These are phyloP conservation scores for Eupithecia subumbrata DNA, from an alignment of 2,888 invertebrate genomes.

Conservation along the genomic window DNA sequence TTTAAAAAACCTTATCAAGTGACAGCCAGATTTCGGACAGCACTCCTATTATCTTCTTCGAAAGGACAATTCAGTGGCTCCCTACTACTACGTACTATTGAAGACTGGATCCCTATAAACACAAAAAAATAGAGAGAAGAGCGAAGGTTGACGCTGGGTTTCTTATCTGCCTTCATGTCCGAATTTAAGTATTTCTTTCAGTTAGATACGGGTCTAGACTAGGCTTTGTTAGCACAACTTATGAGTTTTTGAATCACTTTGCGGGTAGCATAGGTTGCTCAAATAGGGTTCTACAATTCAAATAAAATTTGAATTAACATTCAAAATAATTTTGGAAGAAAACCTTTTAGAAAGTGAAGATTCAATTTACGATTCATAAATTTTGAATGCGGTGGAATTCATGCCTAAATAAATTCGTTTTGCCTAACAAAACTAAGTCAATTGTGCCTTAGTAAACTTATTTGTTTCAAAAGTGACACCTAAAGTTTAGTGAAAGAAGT, in stretches of 20 bases:
- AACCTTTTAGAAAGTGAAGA: not conserved
- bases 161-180: not conserved
- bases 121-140: not conserved
- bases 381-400: not conserved
- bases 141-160: not conserved
- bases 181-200: constrained; percentile 1
- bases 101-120: not conserved
- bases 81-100: no score
- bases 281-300: constrained; percentile 13
- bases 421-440: not conserved
- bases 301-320: constrained; percentile 15
- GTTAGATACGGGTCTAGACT: constrained; percentile 10
- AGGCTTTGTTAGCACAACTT: constrained; percentile 13
- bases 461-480: not conserved
- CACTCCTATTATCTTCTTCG: not conserved
- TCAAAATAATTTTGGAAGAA: not conserved
- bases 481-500: not conserved
- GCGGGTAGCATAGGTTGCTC: not conserved
- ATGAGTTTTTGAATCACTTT: constrained; percentile 16
- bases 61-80: no score
- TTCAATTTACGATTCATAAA: not conserved
- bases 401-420: not conserved
- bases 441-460: not conserved
- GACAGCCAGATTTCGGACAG: no score
- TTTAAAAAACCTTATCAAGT: not conserved